Percentiles rank a stretch among this genome's conserved stretches.
phyloP scores from a whole-genome alignment of 2,797 vertebrate species.

The Dermochelys coriacea region DNA sequence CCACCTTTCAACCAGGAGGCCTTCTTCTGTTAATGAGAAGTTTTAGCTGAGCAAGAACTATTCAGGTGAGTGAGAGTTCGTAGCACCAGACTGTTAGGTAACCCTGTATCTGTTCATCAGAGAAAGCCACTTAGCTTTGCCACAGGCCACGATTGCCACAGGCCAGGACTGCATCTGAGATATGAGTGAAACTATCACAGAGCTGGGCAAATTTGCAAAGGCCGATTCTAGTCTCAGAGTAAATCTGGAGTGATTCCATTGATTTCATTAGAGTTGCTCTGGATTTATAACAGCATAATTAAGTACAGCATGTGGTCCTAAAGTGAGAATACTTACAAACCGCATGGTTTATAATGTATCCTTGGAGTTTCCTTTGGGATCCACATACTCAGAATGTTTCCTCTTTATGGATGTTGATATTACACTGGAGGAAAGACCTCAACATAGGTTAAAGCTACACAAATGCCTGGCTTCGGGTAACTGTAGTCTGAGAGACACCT shows the following conservation, averaged over 20 bases:
- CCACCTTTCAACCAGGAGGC: background rate
- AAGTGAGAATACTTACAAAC: background rate
- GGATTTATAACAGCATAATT: accelerated
- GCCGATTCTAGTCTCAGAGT: background rate
- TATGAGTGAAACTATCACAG: background rate
- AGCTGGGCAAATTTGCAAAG: background rate
- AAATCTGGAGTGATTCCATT: background rate
- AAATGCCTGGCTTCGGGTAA: background rate
- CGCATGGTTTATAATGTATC: background rate
- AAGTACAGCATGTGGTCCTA: background rate
- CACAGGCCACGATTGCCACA: background rate
- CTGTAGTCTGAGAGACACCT: background rate
- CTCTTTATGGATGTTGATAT: background rate
- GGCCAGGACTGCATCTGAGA: background rate
- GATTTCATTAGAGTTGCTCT: background rate
- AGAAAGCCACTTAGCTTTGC: background rate
- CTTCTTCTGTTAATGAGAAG: background rate
- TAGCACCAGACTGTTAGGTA: background rate
- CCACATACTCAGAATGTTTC: background rate
- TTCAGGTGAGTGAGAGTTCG: background rate
- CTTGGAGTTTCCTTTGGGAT: background rate
- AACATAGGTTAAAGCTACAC: background rate
- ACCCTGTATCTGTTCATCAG: background rate
- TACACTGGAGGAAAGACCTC: background rate
- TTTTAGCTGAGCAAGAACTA: background rate